Percentiles rank a stretch among this genome's conserved stretches.
These are phyloP conservation scores for Luidia sarsii DNA, from an alignment of 53 echinoderm and acorn worm genomes.

Conservation along the genomic window DNA sequence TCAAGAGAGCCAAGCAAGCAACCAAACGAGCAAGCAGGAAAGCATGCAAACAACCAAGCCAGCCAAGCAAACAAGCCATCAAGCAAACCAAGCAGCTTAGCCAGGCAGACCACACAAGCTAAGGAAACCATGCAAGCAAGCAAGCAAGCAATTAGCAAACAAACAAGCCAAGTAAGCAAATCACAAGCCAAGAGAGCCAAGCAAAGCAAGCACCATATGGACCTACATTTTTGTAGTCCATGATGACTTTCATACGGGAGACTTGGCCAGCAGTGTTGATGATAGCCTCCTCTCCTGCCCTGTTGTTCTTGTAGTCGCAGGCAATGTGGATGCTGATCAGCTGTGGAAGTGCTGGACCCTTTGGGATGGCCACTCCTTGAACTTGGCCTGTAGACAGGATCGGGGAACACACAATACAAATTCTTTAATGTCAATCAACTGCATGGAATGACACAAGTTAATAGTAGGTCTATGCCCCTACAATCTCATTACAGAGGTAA, in stretches of 20 bases:
- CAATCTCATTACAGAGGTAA: too few relatives aligned
- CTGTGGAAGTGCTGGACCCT: not conserved
- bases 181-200: not conserved
- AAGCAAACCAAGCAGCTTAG: too few relatives aligned
- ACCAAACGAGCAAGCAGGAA: too few relatives aligned
- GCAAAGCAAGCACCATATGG: not conserved
- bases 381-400: not conserved
- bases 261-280: not conserved
- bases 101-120: too few relatives aligned
- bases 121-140: too few relatives aligned
- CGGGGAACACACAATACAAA: not conserved
- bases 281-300: not conserved
- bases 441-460: too few relatives aligned
- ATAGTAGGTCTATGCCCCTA: too few relatives aligned
- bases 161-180: not conserved
- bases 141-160: not conserved
- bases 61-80: too few relatives aligned
- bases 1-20: too few relatives aligned
- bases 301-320: slow-evolving; percentile 1
- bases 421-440: too few relatives aligned
- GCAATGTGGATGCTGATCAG: not conserved
- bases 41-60: too few relatives aligned
- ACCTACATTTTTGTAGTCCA: not conserved
- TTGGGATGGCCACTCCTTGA: not conserved
- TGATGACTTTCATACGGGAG: slow-evolving; percentile 6